Percentiles rank a stretch among this genome's conserved stretches.
phyloP scores from a whole-genome alignment of 2,113 vertebrate genomes.

The Lepisosteus oculatus region DNA sequence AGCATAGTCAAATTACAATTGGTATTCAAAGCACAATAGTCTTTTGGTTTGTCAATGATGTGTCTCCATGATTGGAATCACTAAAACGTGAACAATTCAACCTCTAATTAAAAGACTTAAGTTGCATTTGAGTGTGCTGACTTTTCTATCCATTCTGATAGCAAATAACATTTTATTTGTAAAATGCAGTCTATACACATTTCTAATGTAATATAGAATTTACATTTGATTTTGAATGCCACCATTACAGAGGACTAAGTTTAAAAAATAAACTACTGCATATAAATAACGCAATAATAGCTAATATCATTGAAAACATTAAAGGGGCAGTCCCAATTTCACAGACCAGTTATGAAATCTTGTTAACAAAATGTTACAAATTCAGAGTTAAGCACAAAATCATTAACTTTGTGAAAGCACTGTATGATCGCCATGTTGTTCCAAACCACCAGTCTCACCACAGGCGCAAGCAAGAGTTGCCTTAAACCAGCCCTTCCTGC shows the following conservation, averaged over 20 bases:
- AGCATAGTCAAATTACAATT: background rate
- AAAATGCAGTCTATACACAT: background rate
- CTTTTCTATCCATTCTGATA: background rate
- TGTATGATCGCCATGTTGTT: too few relatives aligned
- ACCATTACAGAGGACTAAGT: constrained; percentile 3
- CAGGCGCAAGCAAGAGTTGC: too few relatives aligned
- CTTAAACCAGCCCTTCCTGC: too few relatives aligned
- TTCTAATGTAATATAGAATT: constrained; percentile 3
- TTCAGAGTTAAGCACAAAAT: too few relatives aligned
- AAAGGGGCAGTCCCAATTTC: too few relatives aligned
- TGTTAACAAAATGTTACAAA: too few relatives aligned
- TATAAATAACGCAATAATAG: background rate
- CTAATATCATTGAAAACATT: too few relatives aligned
- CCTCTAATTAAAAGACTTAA: background rate
- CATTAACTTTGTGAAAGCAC: too few relatives aligned
- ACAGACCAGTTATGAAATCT: too few relatives aligned
- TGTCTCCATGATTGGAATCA: background rate
- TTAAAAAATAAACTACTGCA: constrained; percentile 11
- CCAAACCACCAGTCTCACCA: too few relatives aligned
- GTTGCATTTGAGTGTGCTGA: background rate
- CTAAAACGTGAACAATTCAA: background rate
- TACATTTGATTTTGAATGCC: background rate
- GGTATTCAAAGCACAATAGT: too few relatives aligned
- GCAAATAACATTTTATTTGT: background rate
- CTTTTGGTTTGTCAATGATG: background rate